phyloP scores from a whole-genome alignment of 1,140 invertebrate species.

The Drosophila willistoni region DNA sequence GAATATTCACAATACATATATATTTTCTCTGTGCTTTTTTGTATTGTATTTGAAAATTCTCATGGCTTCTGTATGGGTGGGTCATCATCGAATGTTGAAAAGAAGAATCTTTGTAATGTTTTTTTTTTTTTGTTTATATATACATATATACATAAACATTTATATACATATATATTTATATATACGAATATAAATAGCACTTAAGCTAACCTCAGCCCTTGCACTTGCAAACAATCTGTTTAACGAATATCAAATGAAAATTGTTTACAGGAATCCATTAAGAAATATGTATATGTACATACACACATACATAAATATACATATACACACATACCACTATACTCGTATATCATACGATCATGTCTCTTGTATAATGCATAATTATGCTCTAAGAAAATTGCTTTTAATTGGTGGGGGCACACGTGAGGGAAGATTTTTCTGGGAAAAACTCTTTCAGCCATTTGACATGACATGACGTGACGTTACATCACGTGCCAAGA shows the following conservation, averaged over 20 bases:
- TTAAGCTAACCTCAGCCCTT: conserved; percentile 51
- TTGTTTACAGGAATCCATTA: conserved; percentile 67
- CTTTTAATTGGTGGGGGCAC: conserved; percentile 48
- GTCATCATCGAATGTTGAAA: conserved; percentile 35
- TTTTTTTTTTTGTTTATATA: conserved; percentile 32
- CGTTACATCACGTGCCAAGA: conserved; percentile 66
- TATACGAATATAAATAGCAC: conserved; percentile 42
- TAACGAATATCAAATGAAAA: conserved; percentile 56
- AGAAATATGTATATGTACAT: conserved; percentile 34
- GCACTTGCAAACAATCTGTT: conserved; percentile 44
- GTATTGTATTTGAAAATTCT: conserved; percentile 41
- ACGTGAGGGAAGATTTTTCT: conserved; percentile 43
- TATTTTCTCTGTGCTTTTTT: conserved; percentile 32
- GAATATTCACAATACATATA: conserved; percentile 12
- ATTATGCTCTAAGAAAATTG: conserved; percentile 46
- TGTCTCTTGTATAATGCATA: conserved; percentile 60
- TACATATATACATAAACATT: background rate
- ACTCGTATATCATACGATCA: conserved; percentile 27
- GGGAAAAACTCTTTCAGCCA: conserved; percentile 44
- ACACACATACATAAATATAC: conserved; percentile 21
- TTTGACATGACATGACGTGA: conserved; percentile 19
- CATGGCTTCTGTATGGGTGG: conserved; percentile 55
- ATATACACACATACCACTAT: conserved; percentile 5
- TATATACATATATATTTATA: conserved; percentile 15
- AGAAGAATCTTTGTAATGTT: conserved; percentile 53